Percentiles rank a stretch among this genome's conserved stretches.
phyloP scores from a whole-genome alignment of 2,113 vertebrate species.

The Cricetomys ansorgei region DNA sequence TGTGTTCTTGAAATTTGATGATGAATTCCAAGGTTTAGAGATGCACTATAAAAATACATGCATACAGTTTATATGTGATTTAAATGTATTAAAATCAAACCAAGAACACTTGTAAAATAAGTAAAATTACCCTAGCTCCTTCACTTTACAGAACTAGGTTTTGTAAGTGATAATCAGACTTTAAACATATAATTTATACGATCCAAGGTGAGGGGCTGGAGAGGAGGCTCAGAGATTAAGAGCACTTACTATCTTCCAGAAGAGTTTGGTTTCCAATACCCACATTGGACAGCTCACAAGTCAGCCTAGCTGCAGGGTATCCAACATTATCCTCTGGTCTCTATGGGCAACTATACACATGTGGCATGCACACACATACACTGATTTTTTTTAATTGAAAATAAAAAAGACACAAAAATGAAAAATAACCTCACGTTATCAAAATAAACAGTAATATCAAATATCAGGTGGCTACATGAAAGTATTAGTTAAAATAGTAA shows the following conservation, averaged over 20 bases:
- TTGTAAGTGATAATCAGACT: not conserved
- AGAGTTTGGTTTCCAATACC: not conserved
- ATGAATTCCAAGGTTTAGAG: slow-evolving; percentile 30
- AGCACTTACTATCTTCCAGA: not conserved
- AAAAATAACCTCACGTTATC: slow-evolving; percentile 12
- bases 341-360: not conserved
- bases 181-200: not conserved
- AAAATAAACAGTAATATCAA: slow-evolving; percentile 40
- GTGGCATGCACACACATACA: no score
- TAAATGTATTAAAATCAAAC: slow-evolving; percentile 43
- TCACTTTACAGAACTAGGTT: not conserved
- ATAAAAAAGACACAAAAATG: not conserved
- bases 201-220: not conserved
- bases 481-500: slow-evolving; percentile 41
- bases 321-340: not conserved
- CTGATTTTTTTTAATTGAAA: not conserved
- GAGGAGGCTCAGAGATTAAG: not conserved
- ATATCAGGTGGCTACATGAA: slow-evolving; percentile 8
- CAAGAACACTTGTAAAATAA: not conserved
- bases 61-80: not conserved
- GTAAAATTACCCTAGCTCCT: not conserved
- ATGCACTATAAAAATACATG: not conserved
- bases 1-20: not conserved
- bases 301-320: not conserved
- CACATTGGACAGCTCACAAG: not conserved